Percentiles rank a stretch among this genome's conserved stretches.
These are phyloP conservation scores for Aphodius sticticus DNA, from an alignment of 2,888 invertebrate genomes.

Conservation along the genomic window DNA sequence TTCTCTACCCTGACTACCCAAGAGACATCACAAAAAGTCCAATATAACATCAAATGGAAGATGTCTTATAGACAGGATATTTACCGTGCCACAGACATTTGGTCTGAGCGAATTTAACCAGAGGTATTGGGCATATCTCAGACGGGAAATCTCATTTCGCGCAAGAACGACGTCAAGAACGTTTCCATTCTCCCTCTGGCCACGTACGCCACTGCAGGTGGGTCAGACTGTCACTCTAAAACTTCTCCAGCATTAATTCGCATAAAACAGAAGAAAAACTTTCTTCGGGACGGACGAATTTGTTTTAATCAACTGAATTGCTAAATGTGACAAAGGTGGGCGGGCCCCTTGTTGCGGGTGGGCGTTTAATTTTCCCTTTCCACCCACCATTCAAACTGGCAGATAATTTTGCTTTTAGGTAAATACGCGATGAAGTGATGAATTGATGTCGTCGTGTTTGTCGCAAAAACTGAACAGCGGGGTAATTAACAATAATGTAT, in stretches of 20 bases:
- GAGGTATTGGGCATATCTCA: not conserved
- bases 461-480: not conserved
- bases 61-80: not conserved
- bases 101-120: not conserved
- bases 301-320: not conserved
- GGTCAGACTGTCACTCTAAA: not conserved
- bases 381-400: not conserved
- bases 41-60: not conserved
- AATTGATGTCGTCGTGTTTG: not conserved
- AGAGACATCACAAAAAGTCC: not conserved
- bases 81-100: not conserved
- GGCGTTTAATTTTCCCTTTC: not conserved
- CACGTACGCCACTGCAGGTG: not conserved
- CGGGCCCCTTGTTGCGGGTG: not conserved
- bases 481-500: not conserved
- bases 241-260: not conserved
- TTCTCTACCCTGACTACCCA: not conserved
- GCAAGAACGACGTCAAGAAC: not conserved
- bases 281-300: not conserved
- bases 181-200: not conserved
- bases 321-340: no score
- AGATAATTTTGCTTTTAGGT: not conserved
- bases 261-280: not conserved
- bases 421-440: not conserved
- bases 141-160: not conserved